Evolutionary conservation across 2,797 vertebrate genomes (phyloP), one percentile per base, ranked within the genome.

Genomic region (Apodemus agrarius): DNA sequence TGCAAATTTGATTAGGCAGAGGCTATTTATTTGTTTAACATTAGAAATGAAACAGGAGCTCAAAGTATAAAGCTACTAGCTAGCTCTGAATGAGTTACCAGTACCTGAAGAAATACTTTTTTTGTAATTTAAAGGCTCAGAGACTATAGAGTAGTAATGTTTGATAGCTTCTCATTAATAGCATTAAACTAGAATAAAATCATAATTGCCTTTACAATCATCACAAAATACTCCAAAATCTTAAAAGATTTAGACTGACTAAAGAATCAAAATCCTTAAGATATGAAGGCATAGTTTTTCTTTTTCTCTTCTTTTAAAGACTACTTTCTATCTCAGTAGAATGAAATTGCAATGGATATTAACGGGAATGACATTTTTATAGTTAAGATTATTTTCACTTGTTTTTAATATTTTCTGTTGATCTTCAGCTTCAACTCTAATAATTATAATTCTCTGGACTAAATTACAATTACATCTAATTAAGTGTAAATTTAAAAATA

Each of bases 401-500:
- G 6, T 91, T 85, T 43, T 95, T 81, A 88, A 67, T 90, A 79
- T 37, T 94, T 67, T 94, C 65, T 94, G 40, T 94, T 95, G 59
- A 79, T 82, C 31, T 95, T 57, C 26, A 88, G 52, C n/a, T 37
- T 95, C 21, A 90, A 63, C 59, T 96, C 46, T 54, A 92, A 1
- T 3, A 88, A 52, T 63, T 94, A 49, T 52, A 93, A 3, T 7
- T 24, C 80, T 92, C 90, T 90, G 65, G 13, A 82, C 74, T 97
- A 96, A 74, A 78, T 65, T 98, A 81, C 65, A 96, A 61, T 92
- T 88, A 91, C 95, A 83, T 92, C 17, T 92, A 91, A 92, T n/a
- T 65, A 79, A 93, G n/a, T 46, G 63, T 81, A 98, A 97, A 95
- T 85, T 19, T 49, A 88, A 88, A 85, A 81, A 89, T 2, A 94